A percentile compares a stretch with the other conserved stretches of the same genome.
Conservation (phyloP, 2,113 vertebrate species). For the Dendropsophus ebraccatus region DNA sequence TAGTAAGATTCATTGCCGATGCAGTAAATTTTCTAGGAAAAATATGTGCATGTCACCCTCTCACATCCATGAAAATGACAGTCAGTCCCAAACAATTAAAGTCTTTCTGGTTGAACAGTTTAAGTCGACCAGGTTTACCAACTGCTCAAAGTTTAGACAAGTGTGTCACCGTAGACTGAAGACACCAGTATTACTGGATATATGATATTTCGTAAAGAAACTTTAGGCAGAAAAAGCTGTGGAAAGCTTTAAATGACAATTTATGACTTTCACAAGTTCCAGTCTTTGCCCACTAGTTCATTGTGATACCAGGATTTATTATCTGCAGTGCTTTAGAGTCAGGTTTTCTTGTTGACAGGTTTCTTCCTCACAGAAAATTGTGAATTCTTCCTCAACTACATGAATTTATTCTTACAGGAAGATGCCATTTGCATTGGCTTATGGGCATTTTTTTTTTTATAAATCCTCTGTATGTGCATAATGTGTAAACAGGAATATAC, state of each 20-base stretch:
- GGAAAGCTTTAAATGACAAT: neutral
- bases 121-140: neutral
- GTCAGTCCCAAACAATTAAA: slow-evolving; percentile 29
- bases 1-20: neutral
- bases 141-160: neutral
- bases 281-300: neutral
- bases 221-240: neutral
- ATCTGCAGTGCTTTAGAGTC: neutral
- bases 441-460: neutral
- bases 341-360: neutral
- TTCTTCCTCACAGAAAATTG: neutral
- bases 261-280: neutral
- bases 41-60: neutral
- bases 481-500: neutral
- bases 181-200: neutral
- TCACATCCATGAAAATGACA: neutral
- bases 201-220: neutral
- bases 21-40: slow-evolving; percentile 16
- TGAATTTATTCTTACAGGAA: neutral
- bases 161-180: neutral
- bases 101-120: slow-evolving; percentile 11
- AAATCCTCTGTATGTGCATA: neutral
- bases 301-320: neutral
- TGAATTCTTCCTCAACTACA: neutral
- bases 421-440: neutral